These are phyloP conservation scores for Oreochromis grahami DNA, from an alignment of 2,797 vertebrate species.

Conservation along the genomic window DNA sequence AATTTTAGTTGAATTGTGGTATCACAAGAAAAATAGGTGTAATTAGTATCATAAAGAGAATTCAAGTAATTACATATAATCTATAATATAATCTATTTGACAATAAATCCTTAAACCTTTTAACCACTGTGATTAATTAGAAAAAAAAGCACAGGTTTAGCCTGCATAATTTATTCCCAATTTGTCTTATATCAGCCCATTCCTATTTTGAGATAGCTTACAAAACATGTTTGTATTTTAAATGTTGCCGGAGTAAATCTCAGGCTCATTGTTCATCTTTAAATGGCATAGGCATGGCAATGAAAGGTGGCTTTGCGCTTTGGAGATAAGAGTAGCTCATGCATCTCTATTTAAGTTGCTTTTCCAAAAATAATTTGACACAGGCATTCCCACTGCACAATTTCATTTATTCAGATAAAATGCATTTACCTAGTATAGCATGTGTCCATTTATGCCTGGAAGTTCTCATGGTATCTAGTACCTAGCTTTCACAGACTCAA, in stretches of 20 bases:
- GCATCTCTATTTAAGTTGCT: slow-evolving; percentile 1
- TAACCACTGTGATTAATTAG: slow-evolving; percentile 9
- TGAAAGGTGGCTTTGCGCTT: slow-evolving; percentile 28
- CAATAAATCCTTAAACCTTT: slow-evolving; percentile 2
- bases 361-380: slow-evolving; percentile 63
- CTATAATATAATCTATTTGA: neutral
- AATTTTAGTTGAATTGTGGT: neutral
- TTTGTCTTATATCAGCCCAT: slow-evolving; percentile 42
- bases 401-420: slow-evolving; percentile 48
- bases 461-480: neutral
- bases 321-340: slow-evolving; percentile 10
- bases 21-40: neutral
- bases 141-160: slow-evolving; percentile 33
- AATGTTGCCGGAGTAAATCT: slow-evolving; percentile 46
- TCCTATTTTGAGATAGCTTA: slow-evolving; percentile 32
- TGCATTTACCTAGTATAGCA: neutral
- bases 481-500: slow-evolving; percentile 8
- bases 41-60: neutral
- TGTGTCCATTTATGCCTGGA: neutral
- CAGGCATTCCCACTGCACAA: slow-evolving; percentile 11
- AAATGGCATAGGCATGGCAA: slow-evolving; percentile 43
- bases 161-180: slow-evolving; percentile 52
- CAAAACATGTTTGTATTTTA: slow-evolving; percentile 61
- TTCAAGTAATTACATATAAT: neutral
- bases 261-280: slow-evolving; percentile 49